Conservation (phyloP, 2,888 invertebrate genomes). For the Pardosa pseudoannulata region DNA sequence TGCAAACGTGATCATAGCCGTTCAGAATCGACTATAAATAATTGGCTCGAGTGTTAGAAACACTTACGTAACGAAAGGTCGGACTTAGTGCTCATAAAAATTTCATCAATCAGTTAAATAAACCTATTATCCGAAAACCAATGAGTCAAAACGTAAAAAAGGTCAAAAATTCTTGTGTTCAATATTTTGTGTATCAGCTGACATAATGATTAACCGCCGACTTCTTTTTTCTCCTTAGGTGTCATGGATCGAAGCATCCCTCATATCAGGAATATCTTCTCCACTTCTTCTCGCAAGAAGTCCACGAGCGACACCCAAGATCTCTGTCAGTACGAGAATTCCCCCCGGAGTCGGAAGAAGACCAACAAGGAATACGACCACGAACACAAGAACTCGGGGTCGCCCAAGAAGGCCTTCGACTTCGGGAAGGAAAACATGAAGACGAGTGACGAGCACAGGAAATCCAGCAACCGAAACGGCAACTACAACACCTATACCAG, state of each 20-base stretch:
- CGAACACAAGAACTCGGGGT: neutral
- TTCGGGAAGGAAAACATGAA: constrained; percentile 24
- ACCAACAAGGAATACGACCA: constrained; percentile 8
- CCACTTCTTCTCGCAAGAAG: constrained; percentile 50
- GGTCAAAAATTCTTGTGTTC: too few relatives aligned
- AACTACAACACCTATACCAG: constrained; percentile 63
- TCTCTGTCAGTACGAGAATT: constrained; percentile 67
- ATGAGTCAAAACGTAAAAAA: too few relatives aligned
- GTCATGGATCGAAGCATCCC: constrained; percentile 69
- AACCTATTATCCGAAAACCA: too few relatives aligned
- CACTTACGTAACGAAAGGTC: too few relatives aligned
- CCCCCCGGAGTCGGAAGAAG: constrained; percentile 48
- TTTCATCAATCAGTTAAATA: too few relatives aligned
- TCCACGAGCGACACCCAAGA: constrained; percentile 61
- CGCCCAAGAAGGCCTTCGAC: constrained; percentile 28
- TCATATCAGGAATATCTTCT: constrained; percentile 66
- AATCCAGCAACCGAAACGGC: constrained; percentile 25
- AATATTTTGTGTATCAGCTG: too few relatives aligned
- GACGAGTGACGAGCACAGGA: neutral
- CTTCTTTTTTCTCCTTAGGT: constrained; percentile 2
- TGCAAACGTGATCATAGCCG: too few relatives aligned
- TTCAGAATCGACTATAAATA: too few relatives aligned
- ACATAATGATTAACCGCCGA: too few relatives aligned
- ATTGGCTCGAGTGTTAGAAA: too few relatives aligned
- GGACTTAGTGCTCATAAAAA: too few relatives aligned